Percentiles rank a stretch among this genome's conserved stretches.
Evolutionary conservation across 2,797 vertebrate species (phyloP).

Genomic region (Scolopax bukidnonensis): DNA sequence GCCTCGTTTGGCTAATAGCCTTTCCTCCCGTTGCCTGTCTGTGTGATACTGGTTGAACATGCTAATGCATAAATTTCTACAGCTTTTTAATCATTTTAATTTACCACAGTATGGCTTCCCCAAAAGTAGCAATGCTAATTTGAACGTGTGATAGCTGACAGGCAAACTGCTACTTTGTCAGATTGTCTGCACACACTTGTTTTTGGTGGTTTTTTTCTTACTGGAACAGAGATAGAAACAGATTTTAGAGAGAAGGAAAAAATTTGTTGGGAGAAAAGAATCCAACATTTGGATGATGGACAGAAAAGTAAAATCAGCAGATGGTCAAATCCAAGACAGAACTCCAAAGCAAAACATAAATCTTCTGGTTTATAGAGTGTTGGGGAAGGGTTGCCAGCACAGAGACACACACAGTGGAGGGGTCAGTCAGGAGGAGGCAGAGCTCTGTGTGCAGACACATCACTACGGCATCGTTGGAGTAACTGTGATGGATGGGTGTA

Average conservation of each 20-base stretch:
- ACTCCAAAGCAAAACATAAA: constrained; percentile 33
- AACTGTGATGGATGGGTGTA: background rate
- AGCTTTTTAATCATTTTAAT: background rate
- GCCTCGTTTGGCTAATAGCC: background rate
- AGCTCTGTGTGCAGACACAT: background rate
- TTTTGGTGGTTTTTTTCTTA: background rate
- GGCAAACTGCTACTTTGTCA: background rate
- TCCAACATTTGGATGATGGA: background rate
- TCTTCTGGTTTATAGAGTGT: constrained; percentile 30
- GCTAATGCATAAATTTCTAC: background rate
- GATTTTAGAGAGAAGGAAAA: background rate
- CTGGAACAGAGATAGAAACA: background rate
- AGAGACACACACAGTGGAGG: background rate
- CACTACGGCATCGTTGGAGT: background rate
- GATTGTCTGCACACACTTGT: background rate
- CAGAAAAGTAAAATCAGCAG: constrained; percentile 7
- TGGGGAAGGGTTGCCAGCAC: background rate
- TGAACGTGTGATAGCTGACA: background rate
- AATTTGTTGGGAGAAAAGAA: background rate
- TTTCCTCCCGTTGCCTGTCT: background rate
- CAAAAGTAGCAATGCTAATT: background rate
- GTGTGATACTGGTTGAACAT: background rate
- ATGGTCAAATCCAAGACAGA: constrained; percentile 9
- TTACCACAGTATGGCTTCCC: background rate
- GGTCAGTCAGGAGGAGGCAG: background rate